Percentiles rank a stretch among this genome's conserved stretches.
phyloP scores from a whole-genome alignment of 2,888 invertebrate species.

The Lithosia quadra region DNA sequence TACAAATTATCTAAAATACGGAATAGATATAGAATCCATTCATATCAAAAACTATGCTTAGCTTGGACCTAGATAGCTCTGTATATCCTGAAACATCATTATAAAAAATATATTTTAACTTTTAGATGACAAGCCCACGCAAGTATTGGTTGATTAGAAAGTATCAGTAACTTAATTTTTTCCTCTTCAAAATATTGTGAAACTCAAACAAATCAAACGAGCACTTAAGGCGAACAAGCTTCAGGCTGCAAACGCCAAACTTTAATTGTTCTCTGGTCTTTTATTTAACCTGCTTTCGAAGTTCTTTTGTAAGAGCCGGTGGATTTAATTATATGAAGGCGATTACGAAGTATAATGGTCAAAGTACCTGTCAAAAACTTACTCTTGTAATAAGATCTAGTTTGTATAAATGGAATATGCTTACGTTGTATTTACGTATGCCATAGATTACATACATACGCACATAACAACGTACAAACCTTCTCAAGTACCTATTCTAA shows the following conservation, averaged over 20 bases:
- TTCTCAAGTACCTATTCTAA: constrained; percentile 27
- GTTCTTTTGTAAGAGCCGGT: constrained; percentile 53
- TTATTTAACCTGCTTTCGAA: constrained; percentile 63
- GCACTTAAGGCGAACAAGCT: constrained; percentile 67
- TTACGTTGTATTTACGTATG: too few relatives aligned
- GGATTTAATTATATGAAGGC: constrained; percentile 29
- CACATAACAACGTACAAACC: constrained; percentile 14
- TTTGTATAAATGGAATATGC: not conserved
- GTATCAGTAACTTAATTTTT: constrained; percentile 39
- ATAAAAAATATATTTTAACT: not conserved
- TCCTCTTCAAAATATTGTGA: constrained; percentile 58
- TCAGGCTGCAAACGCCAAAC: constrained; percentile 64
- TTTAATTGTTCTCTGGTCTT: constrained; percentile 74
- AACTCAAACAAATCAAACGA: constrained; percentile 79
- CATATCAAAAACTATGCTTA: too few relatives aligned
- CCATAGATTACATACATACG: too few relatives aligned
- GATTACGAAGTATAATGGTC: constrained; percentile 8
- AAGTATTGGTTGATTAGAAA: constrained; percentile 32
- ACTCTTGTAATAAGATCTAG: not conserved
- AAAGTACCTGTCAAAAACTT: not conserved
- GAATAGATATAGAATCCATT: too few relatives aligned
- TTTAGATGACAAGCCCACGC: not conserved
- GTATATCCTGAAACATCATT: too few relatives aligned
- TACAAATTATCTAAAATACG: too few relatives aligned
- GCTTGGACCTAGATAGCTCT: too few relatives aligned